Evolutionary conservation across 2,797 vertebrate species (phyloP).

Genomic region (Nannoperca australis): DNA sequence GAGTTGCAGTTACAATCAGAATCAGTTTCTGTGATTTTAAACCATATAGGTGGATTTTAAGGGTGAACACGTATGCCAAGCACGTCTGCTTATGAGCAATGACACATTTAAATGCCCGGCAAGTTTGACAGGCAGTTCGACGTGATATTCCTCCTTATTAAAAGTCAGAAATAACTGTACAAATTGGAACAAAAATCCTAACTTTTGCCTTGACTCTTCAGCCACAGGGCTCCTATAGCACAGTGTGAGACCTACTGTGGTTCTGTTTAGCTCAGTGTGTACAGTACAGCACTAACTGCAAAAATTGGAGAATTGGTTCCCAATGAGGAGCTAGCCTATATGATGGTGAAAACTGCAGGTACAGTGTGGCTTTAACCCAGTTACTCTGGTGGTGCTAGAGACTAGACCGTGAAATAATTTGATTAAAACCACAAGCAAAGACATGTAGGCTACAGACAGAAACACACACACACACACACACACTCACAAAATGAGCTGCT

Average conservation of each 20-base stretch:
- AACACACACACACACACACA: slow-evolving; percentile 33
- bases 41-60: neutral
- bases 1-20: slow-evolving; percentile 19
- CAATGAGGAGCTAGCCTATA: neutral
- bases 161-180: slow-evolving; percentile 43
- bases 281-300: slow-evolving; percentile 15
- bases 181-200: slow-evolving; percentile 33
- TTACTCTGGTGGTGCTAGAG: neutral
- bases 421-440: slow-evolving; percentile 22
- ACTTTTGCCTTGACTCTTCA: slow-evolving; percentile 35
- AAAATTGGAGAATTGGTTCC: slow-evolving; percentile 12
- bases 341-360: neutral
- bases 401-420: slow-evolving; percentile 36
- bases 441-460: neutral
- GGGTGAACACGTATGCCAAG: neutral
- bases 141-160: slow-evolving; percentile 18
- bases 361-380: neutral
- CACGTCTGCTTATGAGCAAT: slow-evolving; percentile 14
- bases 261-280: slow-evolving; percentile 18
- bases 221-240: slow-evolving; percentile 16
- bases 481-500: slow-evolving; percentile 90
- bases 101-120: slow-evolving; percentile 17
- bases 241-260: slow-evolving; percentile 11
- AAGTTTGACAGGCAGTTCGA: slow-evolving; percentile 34
- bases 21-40: slow-evolving; percentile 2